Percentiles rank a stretch among this genome's conserved stretches.
Evolutionary conservation across 1,140 invertebrate genomes (phyloP).

Genomic region (Nasonia vitripennis): DNA sequence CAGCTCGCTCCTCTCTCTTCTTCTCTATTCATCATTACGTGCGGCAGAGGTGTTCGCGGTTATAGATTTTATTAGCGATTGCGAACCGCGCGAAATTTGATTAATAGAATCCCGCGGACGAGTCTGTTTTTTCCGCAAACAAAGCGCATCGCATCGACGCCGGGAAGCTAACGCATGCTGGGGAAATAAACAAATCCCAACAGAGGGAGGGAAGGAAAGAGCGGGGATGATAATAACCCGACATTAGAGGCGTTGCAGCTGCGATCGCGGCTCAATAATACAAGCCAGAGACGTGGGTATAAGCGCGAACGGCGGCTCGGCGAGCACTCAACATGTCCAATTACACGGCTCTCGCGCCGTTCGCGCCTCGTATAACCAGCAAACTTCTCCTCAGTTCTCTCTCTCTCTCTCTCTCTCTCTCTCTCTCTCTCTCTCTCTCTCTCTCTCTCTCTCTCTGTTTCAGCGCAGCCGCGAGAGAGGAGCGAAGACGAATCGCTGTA

Average conservation of each 20-base stretch:
- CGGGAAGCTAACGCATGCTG: too few species aligned
- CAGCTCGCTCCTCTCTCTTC: constrained; percentile 18
- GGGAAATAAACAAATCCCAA: neutral
- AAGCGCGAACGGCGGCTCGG: neutral
- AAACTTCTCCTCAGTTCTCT: neutral
- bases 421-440: neutral
- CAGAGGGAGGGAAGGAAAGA: neutral
- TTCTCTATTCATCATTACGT: neutral
- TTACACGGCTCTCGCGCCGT: constrained; percentile 58
- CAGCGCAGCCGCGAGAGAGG: neutral
- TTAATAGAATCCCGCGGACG: neutral
- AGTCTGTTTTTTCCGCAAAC: neutral
- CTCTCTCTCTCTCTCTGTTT: neutral
- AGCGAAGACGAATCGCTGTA: neutral
- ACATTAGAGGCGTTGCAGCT: neutral
- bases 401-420: neutral
- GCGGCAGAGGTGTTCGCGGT: neutral
- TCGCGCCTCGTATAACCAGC: constrained; percentile 47
- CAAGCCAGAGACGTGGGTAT: neutral
- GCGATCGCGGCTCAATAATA: neutral
- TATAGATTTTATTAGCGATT: constrained; percentile 5
- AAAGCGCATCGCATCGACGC: too few species aligned
- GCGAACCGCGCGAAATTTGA: neutral
- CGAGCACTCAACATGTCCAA: constrained; percentile 58
- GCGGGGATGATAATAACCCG: neutral